A percentile compares a stretch with the other conserved stretches of the same genome.
These are phyloP conservation scores for Pachymerium ferrugineum DNA, from an alignment of 2,888 invertebrate species.

Conservation along the genomic window DNA sequence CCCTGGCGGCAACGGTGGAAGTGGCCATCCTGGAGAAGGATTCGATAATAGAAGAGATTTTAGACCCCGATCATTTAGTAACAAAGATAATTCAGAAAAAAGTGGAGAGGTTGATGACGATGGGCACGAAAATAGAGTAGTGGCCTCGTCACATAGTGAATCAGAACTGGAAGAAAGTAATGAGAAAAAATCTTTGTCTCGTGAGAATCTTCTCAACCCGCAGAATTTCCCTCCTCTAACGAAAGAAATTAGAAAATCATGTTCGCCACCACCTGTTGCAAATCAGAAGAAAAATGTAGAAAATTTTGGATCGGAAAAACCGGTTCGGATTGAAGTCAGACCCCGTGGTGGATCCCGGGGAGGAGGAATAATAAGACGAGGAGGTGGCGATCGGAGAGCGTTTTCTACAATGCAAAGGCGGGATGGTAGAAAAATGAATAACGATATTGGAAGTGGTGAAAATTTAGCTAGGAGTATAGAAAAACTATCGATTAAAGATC, in stretches of 20 bases:
- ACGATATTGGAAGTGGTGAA: slow-evolving; percentile 32
- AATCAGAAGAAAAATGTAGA: slow-evolving; percentile 32
- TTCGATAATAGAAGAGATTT: not conserved
- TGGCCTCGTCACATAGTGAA: not conserved
- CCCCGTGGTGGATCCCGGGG: slow-evolving; percentile 37
- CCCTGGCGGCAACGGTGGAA: not conserved
- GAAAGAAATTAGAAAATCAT: slow-evolving; percentile 10
- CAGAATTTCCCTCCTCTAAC: slow-evolving; percentile 28
- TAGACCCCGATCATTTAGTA: not conserved
- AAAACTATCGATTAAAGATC: not conserved
- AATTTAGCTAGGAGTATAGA: not conserved
- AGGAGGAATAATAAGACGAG: slow-evolving; percentile 37
- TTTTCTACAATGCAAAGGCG: slow-evolving; percentile 14
- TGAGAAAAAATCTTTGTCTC: slow-evolving; percentile 37
- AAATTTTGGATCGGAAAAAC: slow-evolving; percentile 41
- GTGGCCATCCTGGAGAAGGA: not conserved
- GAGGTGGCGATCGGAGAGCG: slow-evolving; percentile 33
- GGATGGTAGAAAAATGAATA: slow-evolving; percentile 34
- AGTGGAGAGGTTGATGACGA: not conserved
- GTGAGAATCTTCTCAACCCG: not conserved
- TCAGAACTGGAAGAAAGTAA: slow-evolving; percentile 37
- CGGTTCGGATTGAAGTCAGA: slow-evolving; percentile 43
- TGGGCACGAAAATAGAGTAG: not conserved
- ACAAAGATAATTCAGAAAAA: not conserved
- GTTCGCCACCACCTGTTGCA: not conserved